Conservation (phyloP, 2,113 vertebrate species). For the Hemiscyllium ocellatum region DNA sequence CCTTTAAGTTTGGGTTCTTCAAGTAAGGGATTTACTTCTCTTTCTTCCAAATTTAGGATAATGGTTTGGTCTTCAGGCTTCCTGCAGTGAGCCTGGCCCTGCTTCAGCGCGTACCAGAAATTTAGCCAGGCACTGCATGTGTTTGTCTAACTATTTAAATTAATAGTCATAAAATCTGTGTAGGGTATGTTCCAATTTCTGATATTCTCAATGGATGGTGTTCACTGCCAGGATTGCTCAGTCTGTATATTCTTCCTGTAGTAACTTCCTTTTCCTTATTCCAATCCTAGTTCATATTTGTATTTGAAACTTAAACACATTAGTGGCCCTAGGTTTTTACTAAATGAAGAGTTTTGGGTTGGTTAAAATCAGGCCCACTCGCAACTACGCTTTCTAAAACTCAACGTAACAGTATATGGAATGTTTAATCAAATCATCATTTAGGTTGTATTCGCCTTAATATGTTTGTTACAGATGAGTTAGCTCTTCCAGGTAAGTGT, state of each 20-base stretch:
- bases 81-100: neutral
- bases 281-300: neutral
- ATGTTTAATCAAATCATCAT: neutral
- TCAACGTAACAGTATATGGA: neutral
- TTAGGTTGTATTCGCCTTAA: neutral
- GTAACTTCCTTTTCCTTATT: neutral
- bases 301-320: neutral
- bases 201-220: neutral
- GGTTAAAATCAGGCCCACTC: too few relatives aligned
- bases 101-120: neutral
- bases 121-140: neutral
- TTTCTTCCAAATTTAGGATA: neutral
- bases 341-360: too few relatives aligned
- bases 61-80: neutral
- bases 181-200: neutral
- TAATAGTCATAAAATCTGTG: neutral
- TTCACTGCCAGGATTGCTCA: neutral
- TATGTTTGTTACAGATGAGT: constrained; percentile 1
- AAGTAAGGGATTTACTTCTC: neutral
- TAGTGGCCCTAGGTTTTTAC: too few relatives aligned
- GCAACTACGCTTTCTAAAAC: neutral
- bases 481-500: neutral
- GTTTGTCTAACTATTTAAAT: neutral
- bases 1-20: neutral
- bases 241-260: neutral